Base-by-base conservation (phyloP, 2,888 invertebrate species). In the Anaspis maculata region DNA sequence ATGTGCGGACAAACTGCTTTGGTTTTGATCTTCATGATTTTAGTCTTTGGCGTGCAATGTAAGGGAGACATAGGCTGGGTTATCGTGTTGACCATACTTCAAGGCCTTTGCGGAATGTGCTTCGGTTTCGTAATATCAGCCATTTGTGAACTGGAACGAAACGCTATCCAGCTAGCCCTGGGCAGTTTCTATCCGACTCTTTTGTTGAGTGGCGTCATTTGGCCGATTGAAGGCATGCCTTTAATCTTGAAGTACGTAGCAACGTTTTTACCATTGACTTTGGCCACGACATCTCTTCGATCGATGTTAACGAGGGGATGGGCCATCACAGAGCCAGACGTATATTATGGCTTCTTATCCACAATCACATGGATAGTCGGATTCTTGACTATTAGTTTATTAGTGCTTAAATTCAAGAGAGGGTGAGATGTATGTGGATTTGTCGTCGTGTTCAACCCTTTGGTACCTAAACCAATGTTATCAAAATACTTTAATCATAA, bases 171-270 rank as follows among this genome's bases (percentile, higher is more conserved):
- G 57, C 67, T 91, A 44, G 89, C 94, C 1, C 71, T 95, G 11
- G 94, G 94, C 27, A 91, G 92, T 25, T 92, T 95, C 70, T 95
- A 94, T 68, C 95, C 95, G 12, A 91, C 91, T 11, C 72, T 95
- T 12, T 69, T 95, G 35, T 76, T 94, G 27, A 90, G 90, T 52
- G 94, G 94, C 34, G 92, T 94, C 22, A 90, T 95, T 57, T 95
- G 95, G 95, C 94, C 95, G 37, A 83, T 94, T 41, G 91, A 95
- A 63, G 91, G 91, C 34, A 94, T 95, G 89, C 94, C 94, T 2
- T 73, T 79, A 51, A 73, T 84, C 37, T 69, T 95, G 16, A 47
- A 61, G 34, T 88, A 88, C 64, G 76, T 92, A 31, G 83, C 90
- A 1, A 75, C 84, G 26, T 80, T 83, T 50, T 73, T 94, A 30